Evolutionary conservation across 2,888 invertebrate species (phyloP), one percentile per base, ranked within the genome.

Genomic region (Cheilosia pagana): DNA sequence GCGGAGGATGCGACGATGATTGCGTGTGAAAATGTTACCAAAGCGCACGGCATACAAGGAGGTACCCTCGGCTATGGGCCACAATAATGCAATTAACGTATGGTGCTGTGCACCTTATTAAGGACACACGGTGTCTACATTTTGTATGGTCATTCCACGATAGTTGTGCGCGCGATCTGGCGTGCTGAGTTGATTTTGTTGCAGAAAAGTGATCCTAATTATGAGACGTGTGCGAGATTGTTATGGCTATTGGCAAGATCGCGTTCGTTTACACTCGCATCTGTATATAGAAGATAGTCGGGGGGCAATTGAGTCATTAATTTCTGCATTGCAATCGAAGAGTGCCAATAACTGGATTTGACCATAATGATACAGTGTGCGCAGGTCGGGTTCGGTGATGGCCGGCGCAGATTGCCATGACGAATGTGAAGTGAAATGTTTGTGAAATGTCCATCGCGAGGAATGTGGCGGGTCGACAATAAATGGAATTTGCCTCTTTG

Each of bases 1-100:
- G 65, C 48, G 25, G 43, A 43, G 76, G 52, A 50, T 81, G 78
- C 2, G 23, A 50, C 7, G 50, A 71, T 67, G 88, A 86, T 89
- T 90, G 89, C 89, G 90, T 89, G 89, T 89, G 89, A 90, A 89
- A 90, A 89, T 89, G 81, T 62, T 85, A 71, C 72, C 81, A 81
- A 75, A 71, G 70, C 63, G 72, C 71, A 71, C 57, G 67, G 60
- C 75, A 59, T 76, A 81, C 71, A 79, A 71, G 81, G 85, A 71
- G 70, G 67, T 57, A 23, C 14, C 21, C 14, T 31, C 14, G 12
- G 23, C 4, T 21, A 21, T 3, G 19, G 50, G 3, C 53, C 53
- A n/a, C 62, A 60, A 65, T 72, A 35, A 79, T 81, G 75, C 75
- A 85, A 85, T 85, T 85, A 85, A 85, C 81, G 85, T 85, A 23